Evolutionary conservation across 2,888 invertebrate species (phyloP), one percentile per base, ranked within the genome.

Genomic region (Limenitis camilla): DNA sequence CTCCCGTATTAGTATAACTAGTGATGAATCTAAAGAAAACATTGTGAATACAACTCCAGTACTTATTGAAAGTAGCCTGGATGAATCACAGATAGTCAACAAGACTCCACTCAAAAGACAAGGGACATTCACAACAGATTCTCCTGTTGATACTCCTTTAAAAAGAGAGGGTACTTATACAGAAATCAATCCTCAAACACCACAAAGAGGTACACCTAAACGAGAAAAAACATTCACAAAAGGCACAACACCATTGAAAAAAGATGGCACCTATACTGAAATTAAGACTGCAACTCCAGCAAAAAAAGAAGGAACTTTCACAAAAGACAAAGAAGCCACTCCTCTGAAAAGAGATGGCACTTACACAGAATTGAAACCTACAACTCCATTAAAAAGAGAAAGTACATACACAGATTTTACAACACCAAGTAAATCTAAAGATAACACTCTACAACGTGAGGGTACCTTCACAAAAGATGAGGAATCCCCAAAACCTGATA

Each of bases 391-490:
- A n/a, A 40, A 33, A 19, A 33, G 10, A 29, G 33, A 6, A 5
- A 28, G 4, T n/a, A n/a, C n/a, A n/a, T n/a, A n/a, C 7, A 29
- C 10, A n/a, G 11, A 5, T 6, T 27, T 9, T 5, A 32, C 9
- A n/a, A 40, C 40, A 9, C 40, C 40, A 5, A 32, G 27, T 27
- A 43, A 43, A 43, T 19, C 7, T 6, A 6, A 35, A 38, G 7
- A 5, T 5, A 42, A 49, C 4, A 32, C 47, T 0, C 41, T 55
- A 5, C 52, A 51, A 28, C 66, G 85, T 28, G 86, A 87, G 64
- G 81, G 81, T 0, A 88, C 87, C 1, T 88, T 81, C 40, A 86
- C 82, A 0, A 86, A 81, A 61, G 83, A 86, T 0, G 70, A 70
- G 29, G 56, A 61, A 27, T 54, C 60, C 6, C 51, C 48, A 9